Evolutionary conservation across 2,888 invertebrate species (phyloP).

Genomic region (Eudasyphora cyanicolor): DNA sequence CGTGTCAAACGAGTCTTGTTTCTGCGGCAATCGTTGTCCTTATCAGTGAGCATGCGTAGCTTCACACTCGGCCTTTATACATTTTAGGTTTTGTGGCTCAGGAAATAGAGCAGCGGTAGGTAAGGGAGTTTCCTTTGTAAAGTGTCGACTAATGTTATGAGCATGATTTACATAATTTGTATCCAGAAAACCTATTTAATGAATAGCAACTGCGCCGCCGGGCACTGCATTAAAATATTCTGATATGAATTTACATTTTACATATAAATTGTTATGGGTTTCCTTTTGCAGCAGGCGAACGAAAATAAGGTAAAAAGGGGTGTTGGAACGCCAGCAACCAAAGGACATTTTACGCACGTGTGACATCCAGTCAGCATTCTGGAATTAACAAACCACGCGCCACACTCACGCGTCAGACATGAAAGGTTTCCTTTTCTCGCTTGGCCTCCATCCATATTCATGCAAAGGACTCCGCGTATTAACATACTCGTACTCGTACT

Average conservation of each 20-base stretch:
- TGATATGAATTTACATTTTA: slow-evolving; percentile 41
- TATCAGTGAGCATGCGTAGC: slow-evolving; percentile 57
- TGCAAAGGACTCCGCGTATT: not conserved
- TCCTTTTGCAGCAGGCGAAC: not conserved
- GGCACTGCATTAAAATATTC: slow-evolving; percentile 34
- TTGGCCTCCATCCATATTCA: not conserved
- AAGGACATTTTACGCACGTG: slow-evolving; percentile 63
- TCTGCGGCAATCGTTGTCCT: not conserved
- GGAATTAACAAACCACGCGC: not conserved
- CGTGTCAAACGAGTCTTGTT: slow-evolving; percentile 59
- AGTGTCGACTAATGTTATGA: slow-evolving; percentile 41
- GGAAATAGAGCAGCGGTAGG: not conserved
- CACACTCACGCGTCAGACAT: slow-evolving; percentile 33
- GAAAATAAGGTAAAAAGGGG: slow-evolving; percentile 50
- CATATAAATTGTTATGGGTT: not conserved
- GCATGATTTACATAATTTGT: slow-evolving; percentile 56
- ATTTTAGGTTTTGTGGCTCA: not conserved
- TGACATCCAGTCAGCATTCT: slow-evolving; percentile 20
- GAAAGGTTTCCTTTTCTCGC: slow-evolving; percentile 45
- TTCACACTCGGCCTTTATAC: not conserved
- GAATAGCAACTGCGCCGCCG: not conserved
- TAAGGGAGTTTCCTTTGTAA: slow-evolving; percentile 47
- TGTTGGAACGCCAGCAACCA: slow-evolving; percentile 45
- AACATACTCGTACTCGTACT: not conserved
- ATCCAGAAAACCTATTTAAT: slow-evolving; percentile 14